Percentiles rank a stretch among this genome's conserved stretches.
Evolutionary conservation across 2,113 vertebrate species (phyloP).

Genomic region (Strix uralensis): DNA sequence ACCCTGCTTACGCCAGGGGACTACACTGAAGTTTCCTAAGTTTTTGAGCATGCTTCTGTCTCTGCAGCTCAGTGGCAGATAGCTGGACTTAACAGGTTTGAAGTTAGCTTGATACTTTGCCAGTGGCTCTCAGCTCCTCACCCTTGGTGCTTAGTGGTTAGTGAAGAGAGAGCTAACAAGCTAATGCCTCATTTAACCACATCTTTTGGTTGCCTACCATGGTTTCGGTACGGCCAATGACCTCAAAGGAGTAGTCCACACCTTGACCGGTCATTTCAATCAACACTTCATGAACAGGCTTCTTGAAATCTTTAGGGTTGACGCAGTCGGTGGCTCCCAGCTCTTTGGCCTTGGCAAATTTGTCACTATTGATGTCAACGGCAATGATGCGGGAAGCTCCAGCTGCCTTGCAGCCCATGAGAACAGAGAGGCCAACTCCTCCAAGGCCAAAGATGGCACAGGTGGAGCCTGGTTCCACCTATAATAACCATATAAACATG

Average conservation of each 20-base stretch:
- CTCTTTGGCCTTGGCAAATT: conserved; percentile 76
- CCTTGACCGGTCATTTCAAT: conserved; percentile 73
- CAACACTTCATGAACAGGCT: conserved; percentile 80
- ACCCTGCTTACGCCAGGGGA: not conserved
- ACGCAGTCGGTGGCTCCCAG: conserved; percentile 85
- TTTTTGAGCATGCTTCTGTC: not conserved
- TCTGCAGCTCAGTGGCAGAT: not conserved
- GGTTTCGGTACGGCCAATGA: conserved; percentile 72
- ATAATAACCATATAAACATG: not conserved
- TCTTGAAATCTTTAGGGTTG: conserved; percentile 75
- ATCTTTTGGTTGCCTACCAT: conserved; percentile 77
- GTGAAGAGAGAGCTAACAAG: not conserved
- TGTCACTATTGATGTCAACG: conserved; percentile 78
- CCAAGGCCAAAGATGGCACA: conserved; percentile 86
- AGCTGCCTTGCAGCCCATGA: conserved; percentile 87
- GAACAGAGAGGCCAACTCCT: conserved; percentile 81
- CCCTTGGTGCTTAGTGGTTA: not conserved
- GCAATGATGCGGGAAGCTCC: conserved; percentile 90
- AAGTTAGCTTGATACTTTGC: not conserved
- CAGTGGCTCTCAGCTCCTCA: not conserved
- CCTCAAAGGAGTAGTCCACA: conserved; percentile 86
- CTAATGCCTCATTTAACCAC: not conserved
- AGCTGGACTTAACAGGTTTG: not conserved
- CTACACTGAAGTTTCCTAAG: not conserved
- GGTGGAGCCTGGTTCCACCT: conserved; percentile 83